These are phyloP conservation scores for Stratiolaelaps scimitus DNA, from an alignment of 1,140 invertebrate species.

Conservation along the genomic window DNA sequence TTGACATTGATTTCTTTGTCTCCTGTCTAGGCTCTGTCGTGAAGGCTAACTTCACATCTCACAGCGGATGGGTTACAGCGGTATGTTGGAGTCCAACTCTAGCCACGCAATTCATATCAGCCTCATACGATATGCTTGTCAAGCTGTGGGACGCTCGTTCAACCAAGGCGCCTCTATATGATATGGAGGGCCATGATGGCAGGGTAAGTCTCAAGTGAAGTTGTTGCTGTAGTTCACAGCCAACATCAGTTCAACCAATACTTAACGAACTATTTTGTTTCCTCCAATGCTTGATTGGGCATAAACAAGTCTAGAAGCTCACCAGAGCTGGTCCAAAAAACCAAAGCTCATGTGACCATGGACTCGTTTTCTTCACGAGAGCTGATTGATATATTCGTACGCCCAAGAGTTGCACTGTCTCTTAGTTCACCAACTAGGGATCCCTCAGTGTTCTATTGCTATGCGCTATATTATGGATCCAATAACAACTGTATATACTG, in stretches of 20 bases:
- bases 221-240: neutral
- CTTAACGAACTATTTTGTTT: neutral
- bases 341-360: neutral
- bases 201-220: constrained; percentile 50
- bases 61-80: constrained; percentile 76
- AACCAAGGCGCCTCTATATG: constrained; percentile 77
- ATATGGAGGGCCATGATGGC: constrained; percentile 82
- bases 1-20: no score
- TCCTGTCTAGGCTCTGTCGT: constrained; percentile 61
- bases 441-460: no score
- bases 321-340: neutral
- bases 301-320: neutral
- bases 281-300: neutral
- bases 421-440: no score
- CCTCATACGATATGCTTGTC: constrained; percentile 72
- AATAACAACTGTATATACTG: no score
- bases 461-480: no score
- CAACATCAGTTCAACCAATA: neutral
- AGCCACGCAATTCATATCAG: constrained; percentile 78
- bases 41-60: constrained; percentile 73
- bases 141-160: constrained; percentile 94
- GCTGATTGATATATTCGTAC: no score
- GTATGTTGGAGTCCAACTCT: constrained; percentile 76
- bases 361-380: no score
- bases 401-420: no score